Evolutionary conservation across 2,888 invertebrate species (phyloP).

Genomic region (Tryphoninae sp.): DNA sequence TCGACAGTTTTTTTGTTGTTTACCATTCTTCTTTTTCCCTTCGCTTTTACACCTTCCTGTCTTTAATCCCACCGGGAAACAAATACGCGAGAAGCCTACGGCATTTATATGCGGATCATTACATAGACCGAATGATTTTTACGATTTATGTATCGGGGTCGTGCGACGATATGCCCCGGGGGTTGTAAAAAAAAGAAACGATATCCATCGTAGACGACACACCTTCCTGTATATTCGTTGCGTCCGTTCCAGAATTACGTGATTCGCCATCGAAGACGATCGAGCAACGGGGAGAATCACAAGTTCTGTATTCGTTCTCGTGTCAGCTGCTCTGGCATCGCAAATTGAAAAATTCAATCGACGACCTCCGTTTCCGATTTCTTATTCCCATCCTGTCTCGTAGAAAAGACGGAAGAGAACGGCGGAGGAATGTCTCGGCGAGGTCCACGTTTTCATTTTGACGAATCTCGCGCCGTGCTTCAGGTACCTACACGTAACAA

Average conservation of each 20-base stretch:
- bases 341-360: slow-evolving; percentile 54
- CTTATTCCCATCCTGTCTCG: not conserved
- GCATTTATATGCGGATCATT: not conserved
- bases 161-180: not conserved
- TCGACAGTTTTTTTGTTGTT: not conserved
- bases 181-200: slow-evolving; percentile 19
- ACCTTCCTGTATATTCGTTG: not conserved
- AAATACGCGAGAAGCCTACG: not conserved
- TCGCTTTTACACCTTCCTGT: not conserved
- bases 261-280: slow-evolving; percentile 53
- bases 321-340: slow-evolving; percentile 37
- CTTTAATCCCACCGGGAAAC: not conserved
- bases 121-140: slow-evolving; percentile 32
- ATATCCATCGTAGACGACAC: slow-evolving; percentile 22
- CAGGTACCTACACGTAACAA: not conserved
- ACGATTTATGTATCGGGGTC: slow-evolving; percentile 22
- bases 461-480: not conserved
- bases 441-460: not conserved
- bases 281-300: slow-evolving; percentile 35
- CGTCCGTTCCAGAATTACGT: slow-evolving; percentile 19
- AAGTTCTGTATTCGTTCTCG: slow-evolving; percentile 21
- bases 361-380: slow-evolving; percentile 35
- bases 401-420: not conserved
- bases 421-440: not conserved
- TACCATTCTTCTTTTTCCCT: not conserved